Percentiles rank a stretch among this genome's conserved stretches.
Evolutionary conservation across 2,888 invertebrate species (phyloP).

Genomic region (Dryococelus australis): DNA sequence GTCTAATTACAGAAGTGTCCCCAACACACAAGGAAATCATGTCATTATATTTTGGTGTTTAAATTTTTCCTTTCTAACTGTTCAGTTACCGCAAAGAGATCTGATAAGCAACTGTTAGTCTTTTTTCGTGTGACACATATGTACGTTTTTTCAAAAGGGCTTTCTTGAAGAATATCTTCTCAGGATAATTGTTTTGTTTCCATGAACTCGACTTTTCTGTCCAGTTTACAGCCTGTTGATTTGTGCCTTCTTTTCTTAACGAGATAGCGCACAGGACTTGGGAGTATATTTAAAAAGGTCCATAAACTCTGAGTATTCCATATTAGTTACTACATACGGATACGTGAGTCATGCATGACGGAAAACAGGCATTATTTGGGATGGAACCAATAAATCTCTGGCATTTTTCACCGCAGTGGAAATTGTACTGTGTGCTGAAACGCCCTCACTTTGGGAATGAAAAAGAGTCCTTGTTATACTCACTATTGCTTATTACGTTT

Average conservation of each 20-base stretch:
- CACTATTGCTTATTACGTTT: no score
- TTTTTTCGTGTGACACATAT: background rate
- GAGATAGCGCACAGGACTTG: background rate
- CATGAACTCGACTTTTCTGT: background rate
- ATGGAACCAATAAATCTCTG: background rate
- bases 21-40: no score
- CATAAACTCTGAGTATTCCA: background rate
- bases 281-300: background rate
- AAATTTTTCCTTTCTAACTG: no score
- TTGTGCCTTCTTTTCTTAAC: background rate
- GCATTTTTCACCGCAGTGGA: background rate
- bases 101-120: no score
- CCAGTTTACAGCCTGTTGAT: background rate
- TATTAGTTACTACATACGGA: background rate
- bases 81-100: no score
- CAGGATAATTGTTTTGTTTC: background rate
- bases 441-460: background rate
- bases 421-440: background rate
- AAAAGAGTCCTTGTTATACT: background rate
- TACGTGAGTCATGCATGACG: background rate
- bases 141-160: background rate
- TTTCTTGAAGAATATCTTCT: background rate
- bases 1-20: no score
- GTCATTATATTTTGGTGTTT: no score
- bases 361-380: background rate